Evolutionary conservation across 2,113 vertebrate genomes (phyloP).

Genomic region (Sebastes schlegelii): DNA sequence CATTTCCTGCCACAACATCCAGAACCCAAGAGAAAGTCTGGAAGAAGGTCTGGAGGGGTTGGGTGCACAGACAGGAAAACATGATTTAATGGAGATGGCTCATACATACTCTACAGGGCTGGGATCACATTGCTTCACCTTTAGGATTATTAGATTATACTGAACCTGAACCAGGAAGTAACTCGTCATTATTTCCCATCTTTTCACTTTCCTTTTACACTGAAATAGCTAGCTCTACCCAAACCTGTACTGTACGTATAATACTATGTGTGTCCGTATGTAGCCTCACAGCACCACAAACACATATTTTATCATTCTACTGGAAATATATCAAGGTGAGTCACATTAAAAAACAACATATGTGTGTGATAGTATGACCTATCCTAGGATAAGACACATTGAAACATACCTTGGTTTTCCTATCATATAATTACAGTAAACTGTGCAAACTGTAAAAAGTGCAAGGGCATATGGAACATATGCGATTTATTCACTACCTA

Average conservation of each 20-base stretch:
- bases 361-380: background rate
- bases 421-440: background rate
- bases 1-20: background rate
- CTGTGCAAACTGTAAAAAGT: background rate
- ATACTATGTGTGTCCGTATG: background rate
- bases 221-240: background rate
- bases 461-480: background rate
- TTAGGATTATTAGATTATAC: no score
- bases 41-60: background rate
- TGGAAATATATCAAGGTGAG: background rate
- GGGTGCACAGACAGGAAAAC: background rate
- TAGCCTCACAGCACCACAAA: background rate
- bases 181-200: no score
- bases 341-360: background rate
- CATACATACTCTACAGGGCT: no score
- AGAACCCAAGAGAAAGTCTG: background rate
- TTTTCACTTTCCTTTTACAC: background rate
- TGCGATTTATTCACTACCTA: background rate
- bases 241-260: background rate
- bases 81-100: background rate
- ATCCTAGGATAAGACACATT: background rate
- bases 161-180: no score
- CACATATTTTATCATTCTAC: background rate
- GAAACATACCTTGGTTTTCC: background rate
- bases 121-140: no score